Evolutionary conservation across 2,888 invertebrate species (phyloP).

Genomic region (Polydrusus tereticollis): DNA sequence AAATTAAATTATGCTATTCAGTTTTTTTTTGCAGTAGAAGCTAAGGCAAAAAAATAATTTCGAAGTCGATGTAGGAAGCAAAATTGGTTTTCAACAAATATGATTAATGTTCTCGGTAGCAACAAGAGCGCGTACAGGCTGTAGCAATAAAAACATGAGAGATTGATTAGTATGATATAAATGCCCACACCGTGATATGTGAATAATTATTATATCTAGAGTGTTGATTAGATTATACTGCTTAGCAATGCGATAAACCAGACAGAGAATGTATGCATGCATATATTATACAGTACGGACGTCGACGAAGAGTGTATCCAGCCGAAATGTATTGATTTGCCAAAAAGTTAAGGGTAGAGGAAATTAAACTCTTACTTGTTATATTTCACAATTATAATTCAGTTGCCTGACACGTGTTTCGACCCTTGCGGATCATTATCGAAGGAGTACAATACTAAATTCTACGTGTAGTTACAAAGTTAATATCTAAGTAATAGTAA

Average conservation of each 20-base stretch:
- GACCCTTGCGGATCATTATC: too few species aligned
- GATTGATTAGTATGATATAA: conserved; percentile 36
- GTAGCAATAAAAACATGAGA: conserved; percentile 24
- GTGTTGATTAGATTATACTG: conserved; percentile 16
- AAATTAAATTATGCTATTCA: conserved; percentile 27
- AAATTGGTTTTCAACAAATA: conserved; percentile 35
- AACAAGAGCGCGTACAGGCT: conserved; percentile 30
- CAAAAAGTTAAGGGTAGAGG: too few species aligned
- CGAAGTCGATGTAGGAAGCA: conserved; percentile 37
- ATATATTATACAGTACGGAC: not conserved
- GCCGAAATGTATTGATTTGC: too few species aligned
- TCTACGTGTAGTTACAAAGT: too few species aligned
- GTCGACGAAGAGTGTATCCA: too few species aligned
- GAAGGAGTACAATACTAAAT: too few species aligned
- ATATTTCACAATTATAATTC: too few species aligned
- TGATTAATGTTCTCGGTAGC: conserved; percentile 41
- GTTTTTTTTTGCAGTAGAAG: conserved; percentile 5
- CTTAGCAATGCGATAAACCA: conserved; percentile 7
- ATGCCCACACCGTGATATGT: conserved; percentile 20
- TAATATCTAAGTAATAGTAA: too few species aligned
- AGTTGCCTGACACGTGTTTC: too few species aligned
- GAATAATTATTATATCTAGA: conserved; percentile 1
- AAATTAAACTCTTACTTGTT: too few species aligned
- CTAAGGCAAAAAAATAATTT: conserved; percentile 29
- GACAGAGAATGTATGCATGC: not conserved